A percentile compares a stretch with the other conserved stretches of the same genome.
These are phyloP conservation scores for Anodontia alba DNA, from an alignment of 2,888 invertebrate species.

Conservation along the genomic window DNA sequence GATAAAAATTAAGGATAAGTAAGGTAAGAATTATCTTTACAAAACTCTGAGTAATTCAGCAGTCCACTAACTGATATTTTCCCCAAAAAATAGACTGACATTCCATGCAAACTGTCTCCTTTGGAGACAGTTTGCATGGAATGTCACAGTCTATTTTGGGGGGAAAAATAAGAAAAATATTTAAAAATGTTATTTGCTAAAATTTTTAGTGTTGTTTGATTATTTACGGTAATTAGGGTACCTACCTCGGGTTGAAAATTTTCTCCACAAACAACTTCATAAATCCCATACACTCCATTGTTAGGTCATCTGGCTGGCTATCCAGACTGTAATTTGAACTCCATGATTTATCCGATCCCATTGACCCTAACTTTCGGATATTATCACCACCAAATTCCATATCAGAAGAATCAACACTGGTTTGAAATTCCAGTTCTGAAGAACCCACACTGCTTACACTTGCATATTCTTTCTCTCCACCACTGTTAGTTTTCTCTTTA, in stretches of 20 bases:
- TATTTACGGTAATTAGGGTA: too few relatives aligned
- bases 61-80: too few relatives aligned
- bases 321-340: constrained; percentile 80
- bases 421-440: constrained; percentile 61
- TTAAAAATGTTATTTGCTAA: too few relatives aligned
- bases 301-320: constrained; percentile 86
- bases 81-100: too few relatives aligned
- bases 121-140: too few relatives aligned
- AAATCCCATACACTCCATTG: constrained; percentile 87
- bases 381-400: constrained; percentile 75
- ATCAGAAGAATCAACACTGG: constrained; percentile 79
- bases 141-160: too few relatives aligned
- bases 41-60: too few relatives aligned
- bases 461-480: constrained; percentile 49
- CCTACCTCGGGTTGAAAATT: constrained; percentile 87
- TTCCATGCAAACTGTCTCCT: too few relatives aligned
- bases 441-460: constrained; percentile 74
- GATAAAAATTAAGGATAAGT: too few relatives aligned
- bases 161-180: too few relatives aligned
- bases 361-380: constrained; percentile 69
- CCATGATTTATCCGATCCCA: constrained; percentile 80
- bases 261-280: constrained; percentile 89
- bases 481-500: constrained; percentile 34
- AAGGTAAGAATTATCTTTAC: too few relatives aligned
- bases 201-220: too few relatives aligned